Evolutionary conservation across 2,888 invertebrate species (phyloP), one percentile per base, ranked within the genome.

Genomic region (Bruchidius siliquastri): DNA sequence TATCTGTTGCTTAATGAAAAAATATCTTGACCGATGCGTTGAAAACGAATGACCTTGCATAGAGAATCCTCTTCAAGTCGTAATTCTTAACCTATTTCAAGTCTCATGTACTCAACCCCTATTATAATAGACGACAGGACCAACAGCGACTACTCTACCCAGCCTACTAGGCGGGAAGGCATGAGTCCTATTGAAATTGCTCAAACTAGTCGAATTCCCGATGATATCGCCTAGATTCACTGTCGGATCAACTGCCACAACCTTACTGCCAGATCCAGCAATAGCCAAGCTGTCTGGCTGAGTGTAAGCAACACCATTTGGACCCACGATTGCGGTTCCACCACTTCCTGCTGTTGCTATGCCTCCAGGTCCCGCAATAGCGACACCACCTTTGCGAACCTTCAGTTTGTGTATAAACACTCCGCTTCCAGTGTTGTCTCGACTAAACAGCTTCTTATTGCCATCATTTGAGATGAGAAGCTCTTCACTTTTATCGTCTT

Each of bases 361-460:
- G 66, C 94, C 94, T n/a, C 93, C 93, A 0, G 94, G 94, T 0
- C 94, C 94, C 0, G 94, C 94, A 72, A 94, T 94, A 0, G 94
- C 93, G 6, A 94, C 93, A 20, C 94, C 94, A 1, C 94, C 94
- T 83, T 90, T 90, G 75, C 91, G 88, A 21, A 94, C 93, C 84
- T 91, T 92, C 22, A 94, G 83, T 78, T 89, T 89, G 78, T 92
- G 91, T 74, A 93, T 92, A 76, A 92, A 91, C 77, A 93, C 91
- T 0, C 92, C 92, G 76, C 89, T 90, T 76, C 89, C 90, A 0
- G 88, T 85, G 73, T 85, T 86, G 72, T 85, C 85, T 73, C 82
- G 83, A 72, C 84, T 85, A 71, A 84, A 83, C 6, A 84, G 72
- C 73, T 84, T 85, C 71, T 83, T 83, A 69, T 80, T 82, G 22